These are phyloP conservation scores for Uria lomvia DNA, from an alignment of 2,113 vertebrate genomes.

Conservation along the genomic window DNA sequence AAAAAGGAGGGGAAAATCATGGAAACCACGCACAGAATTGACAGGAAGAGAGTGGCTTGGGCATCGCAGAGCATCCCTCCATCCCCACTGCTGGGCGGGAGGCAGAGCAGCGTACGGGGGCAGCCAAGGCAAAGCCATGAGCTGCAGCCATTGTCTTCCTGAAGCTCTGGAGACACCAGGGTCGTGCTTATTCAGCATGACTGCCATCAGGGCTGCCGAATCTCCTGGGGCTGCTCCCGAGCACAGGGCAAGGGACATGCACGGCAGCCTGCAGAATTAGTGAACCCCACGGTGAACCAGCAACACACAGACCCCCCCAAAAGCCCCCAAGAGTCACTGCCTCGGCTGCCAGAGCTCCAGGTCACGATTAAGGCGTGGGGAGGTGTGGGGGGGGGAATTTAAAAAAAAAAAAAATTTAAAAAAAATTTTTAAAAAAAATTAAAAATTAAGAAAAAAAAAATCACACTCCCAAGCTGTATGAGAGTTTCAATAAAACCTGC, in stretches of 20 bases:
- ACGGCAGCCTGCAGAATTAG: accelerated
- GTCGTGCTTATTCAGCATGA: too few relatives aligned
- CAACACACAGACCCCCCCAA: neutral
- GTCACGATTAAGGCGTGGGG: neutral
- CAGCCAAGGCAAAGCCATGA: neutral
- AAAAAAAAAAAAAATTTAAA: neutral
- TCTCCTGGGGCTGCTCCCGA: neutral
- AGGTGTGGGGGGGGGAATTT: too few relatives aligned
- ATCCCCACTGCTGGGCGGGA: neutral
- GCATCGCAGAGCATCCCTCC: neutral
- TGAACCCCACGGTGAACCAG: accelerated
- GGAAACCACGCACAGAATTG: neutral
- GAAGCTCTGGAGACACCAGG: neutral
- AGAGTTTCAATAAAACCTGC: neutral
- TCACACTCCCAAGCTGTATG: neutral
- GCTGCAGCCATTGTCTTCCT: accelerated
- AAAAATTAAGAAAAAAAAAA: too few relatives aligned
- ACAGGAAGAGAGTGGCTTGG: too few relatives aligned
- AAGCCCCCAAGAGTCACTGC: neutral
- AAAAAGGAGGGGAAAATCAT: accelerated
- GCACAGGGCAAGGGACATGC: accelerated
- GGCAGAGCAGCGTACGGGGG: neutral
- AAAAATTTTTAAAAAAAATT: too few relatives aligned
- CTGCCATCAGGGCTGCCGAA: too few relatives aligned
- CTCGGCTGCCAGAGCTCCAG: accelerated